Evolutionary conservation across 2,888 invertebrate species (phyloP).

Genomic region (Philaethria dido): DNA sequence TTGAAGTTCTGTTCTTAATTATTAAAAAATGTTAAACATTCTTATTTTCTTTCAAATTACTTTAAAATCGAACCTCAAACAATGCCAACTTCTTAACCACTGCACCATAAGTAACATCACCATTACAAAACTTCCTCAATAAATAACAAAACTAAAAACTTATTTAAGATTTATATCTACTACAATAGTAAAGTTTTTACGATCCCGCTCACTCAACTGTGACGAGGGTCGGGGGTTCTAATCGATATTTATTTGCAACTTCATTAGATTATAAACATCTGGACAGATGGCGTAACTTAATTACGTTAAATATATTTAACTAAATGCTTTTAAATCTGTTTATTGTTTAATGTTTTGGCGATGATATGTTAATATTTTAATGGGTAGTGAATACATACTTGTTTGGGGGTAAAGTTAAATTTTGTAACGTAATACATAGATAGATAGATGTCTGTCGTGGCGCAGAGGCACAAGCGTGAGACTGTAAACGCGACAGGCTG

Average conservation of each 20-base stretch:
- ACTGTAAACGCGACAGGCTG: no score
- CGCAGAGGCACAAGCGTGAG: no score
- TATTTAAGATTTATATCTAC: constrained; percentile 10
- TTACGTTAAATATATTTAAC: constrained; percentile 25
- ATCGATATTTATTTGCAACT: constrained; percentile 48
- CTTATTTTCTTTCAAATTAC: no score
- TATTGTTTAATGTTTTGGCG: not conserved
- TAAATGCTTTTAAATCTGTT: constrained; percentile 1
- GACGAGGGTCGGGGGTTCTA: constrained; percentile 35
- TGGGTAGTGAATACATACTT: not conserved
- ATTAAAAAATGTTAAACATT: no score
- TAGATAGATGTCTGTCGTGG: no score
- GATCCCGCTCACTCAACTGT: constrained; percentile 37
- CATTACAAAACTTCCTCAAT: not conserved
- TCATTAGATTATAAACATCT: constrained; percentile 49
- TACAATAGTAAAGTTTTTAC: constrained; percentile 32
- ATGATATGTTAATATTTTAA: not conserved
- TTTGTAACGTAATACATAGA: no score
- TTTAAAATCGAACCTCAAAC: no score
- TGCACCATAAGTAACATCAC: no score
- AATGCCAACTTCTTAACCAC: no score
- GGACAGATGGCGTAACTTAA: constrained; percentile 43
- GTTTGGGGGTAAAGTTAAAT: no score
- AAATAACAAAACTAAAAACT: constrained; percentile 1
- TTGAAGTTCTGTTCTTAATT: no score